Percentiles rank a stretch among this genome's conserved stretches.
These are phyloP conservation scores for Synergus laeviventris DNA, from an alignment of 2,888 invertebrate species.

Conservation along the genomic window DNA sequence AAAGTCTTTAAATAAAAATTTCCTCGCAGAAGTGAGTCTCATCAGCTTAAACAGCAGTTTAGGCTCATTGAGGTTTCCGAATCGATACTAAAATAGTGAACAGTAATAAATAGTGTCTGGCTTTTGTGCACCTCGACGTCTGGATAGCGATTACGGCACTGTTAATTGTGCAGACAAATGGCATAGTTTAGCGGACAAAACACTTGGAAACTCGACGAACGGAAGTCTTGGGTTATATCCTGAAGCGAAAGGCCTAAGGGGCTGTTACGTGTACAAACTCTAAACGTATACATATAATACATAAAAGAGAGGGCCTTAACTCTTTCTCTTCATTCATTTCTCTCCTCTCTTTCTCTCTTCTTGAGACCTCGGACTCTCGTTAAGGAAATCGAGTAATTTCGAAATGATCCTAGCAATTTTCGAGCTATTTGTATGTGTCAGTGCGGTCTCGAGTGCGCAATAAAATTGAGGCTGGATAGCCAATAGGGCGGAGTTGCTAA, in stretches of 20 bases:
- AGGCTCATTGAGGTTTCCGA: neutral
- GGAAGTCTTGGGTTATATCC: slow-evolving; percentile 64
- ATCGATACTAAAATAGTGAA: neutral
- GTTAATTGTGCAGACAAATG: slow-evolving; percentile 56
- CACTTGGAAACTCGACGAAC: slow-evolving; percentile 59
- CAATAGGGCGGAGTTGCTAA: slow-evolving; percentile 48
- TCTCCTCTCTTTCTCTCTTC: slow-evolving; percentile 31
- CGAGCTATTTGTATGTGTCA: slow-evolving; percentile 38
- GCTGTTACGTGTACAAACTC: slow-evolving; percentile 52
- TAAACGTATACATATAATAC: slow-evolving; percentile 5
- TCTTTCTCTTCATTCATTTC: slow-evolving; percentile 25
- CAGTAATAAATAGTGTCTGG: neutral
- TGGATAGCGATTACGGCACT: slow-evolving; percentile 16
- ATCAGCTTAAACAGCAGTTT: too few species aligned
- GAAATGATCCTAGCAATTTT: slow-evolving; percentile 56
- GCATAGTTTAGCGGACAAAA: slow-evolving; percentile 56
- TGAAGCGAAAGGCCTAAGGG: slow-evolving; percentile 60
- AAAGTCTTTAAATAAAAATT: slow-evolving; percentile 6
- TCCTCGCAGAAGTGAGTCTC: neutral
- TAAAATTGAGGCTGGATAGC: slow-evolving; percentile 37
- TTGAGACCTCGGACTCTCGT: slow-evolving; percentile 42
- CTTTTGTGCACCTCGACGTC: neutral
- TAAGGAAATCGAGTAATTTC: slow-evolving; percentile 62
- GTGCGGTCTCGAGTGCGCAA: slow-evolving; percentile 22
- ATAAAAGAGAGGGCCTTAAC: slow-evolving; percentile 37